A percentile compares a stretch with the other conserved stretches of the same genome.
Evolutionary conservation across 2,888 invertebrate species (phyloP).

Genomic region (Ligdia adustata): DNA sequence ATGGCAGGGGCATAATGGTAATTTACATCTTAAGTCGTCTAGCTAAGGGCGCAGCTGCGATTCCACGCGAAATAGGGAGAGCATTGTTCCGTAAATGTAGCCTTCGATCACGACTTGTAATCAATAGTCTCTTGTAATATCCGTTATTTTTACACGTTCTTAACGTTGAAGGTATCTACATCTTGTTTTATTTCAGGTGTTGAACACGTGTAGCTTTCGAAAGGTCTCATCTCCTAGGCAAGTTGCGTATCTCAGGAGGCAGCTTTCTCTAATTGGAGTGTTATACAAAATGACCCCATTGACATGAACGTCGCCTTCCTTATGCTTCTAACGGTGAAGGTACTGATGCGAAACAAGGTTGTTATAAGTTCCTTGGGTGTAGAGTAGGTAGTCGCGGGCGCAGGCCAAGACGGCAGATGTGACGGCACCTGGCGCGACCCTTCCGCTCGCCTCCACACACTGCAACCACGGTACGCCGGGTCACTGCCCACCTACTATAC

Average conservation of each 20-base stretch:
- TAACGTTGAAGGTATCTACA: slow-evolving; percentile 16
- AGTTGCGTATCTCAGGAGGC: neutral
- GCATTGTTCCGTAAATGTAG: slow-evolving; percentile 54
- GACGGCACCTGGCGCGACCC: slow-evolving; percentile 80
- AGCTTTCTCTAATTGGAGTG: neutral
- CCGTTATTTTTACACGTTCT: slow-evolving; percentile 44
- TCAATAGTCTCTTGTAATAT: slow-evolving; percentile 52
- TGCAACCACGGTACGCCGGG: slow-evolving; percentile 49
- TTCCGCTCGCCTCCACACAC: slow-evolving; percentile 65
- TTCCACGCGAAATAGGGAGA: slow-evolving; percentile 56
- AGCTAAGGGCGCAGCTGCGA: slow-evolving; percentile 78
- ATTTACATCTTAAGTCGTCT: slow-evolving; percentile 83
- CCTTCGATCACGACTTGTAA: slow-evolving; percentile 58
- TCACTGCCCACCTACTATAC: slow-evolving; percentile 78
- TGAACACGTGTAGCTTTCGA: slow-evolving; percentile 17
- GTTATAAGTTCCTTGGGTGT: slow-evolving; percentile 59
- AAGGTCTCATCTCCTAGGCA: neutral
- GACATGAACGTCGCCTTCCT: slow-evolving; percentile 14
- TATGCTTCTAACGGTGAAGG: slow-evolving; percentile 57
- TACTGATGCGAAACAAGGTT: slow-evolving; percentile 65
- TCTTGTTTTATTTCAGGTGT: neutral
- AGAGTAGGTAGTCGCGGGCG: slow-evolving; percentile 43
- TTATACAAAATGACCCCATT: slow-evolving; percentile 8
- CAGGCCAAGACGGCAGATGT: slow-evolving; percentile 79
- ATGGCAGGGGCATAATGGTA: slow-evolving; percentile 75